Conservation (phyloP, 2,797 vertebrate species). For the Fundulus diaphanus region DNA sequence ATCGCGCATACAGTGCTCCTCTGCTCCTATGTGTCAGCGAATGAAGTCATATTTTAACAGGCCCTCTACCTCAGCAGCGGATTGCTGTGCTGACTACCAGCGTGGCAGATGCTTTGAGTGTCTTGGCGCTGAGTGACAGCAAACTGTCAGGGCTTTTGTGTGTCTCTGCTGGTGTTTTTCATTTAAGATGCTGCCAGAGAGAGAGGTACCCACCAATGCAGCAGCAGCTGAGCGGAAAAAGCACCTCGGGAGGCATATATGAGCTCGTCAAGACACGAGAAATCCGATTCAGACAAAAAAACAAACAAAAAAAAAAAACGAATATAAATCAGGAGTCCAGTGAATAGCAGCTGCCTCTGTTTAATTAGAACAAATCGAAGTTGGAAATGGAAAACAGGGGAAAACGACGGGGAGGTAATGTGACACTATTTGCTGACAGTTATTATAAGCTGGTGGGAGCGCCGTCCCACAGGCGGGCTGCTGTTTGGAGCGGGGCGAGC, state of each 20-base stretch:
- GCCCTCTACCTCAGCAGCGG: slow-evolving; percentile 59
- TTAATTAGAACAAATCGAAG: slow-evolving; percentile 78
- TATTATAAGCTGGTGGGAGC: slow-evolving; percentile 48
- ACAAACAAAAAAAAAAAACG: slow-evolving; percentile 12
- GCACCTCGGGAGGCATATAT: slow-evolving; percentile 70
- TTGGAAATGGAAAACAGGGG: slow-evolving; percentile 63
- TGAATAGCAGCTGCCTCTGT: slow-evolving; percentile 72
- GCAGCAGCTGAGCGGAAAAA: slow-evolving; percentile 62
- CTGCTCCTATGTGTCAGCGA: slow-evolving; percentile 36
- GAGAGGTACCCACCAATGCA: slow-evolving; percentile 64
- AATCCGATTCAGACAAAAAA: slow-evolving; percentile 57
- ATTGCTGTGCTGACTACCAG: slow-evolving; percentile 67
- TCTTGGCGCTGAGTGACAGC: slow-evolving; percentile 68
- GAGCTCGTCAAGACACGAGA: slow-evolving; percentile 67
- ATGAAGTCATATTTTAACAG: slow-evolving; percentile 61
- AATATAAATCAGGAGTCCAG: slow-evolving; percentile 51
- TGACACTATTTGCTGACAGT: slow-evolving; percentile 68
- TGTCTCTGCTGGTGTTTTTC: slow-evolving; percentile 57
- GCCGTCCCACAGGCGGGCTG: slow-evolving; percentile 50
- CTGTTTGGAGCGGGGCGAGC: slow-evolving; percentile 57
- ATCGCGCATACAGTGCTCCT: slow-evolving; percentile 23
- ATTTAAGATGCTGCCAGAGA: slow-evolving; percentile 59
- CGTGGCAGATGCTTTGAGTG: slow-evolving; percentile 68
- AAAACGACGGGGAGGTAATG: slow-evolving; percentile 62
- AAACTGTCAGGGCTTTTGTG: slow-evolving; percentile 71